Evolutionary conservation across 2,888 invertebrate genomes (phyloP), one percentile per base, ranked within the genome.

Genomic region (Himalopsyche kuldschensis): DNA sequence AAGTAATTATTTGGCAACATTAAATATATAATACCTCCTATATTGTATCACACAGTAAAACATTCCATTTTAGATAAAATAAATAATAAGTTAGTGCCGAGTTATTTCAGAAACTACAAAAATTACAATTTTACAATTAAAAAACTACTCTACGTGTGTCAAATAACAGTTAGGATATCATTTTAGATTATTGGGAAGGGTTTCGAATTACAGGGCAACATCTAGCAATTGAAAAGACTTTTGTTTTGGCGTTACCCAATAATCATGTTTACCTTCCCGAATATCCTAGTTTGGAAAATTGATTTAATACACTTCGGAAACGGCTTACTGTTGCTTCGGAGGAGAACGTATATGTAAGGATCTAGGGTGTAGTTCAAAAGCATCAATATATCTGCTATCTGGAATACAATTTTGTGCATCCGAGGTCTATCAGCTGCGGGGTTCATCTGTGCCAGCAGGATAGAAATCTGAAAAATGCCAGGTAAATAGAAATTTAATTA

Each of bases 331-430:
- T 91, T 91, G 83, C 92, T 91, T 84, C 95, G 92, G 89, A 95
- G 93, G 35, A 96, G 91, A 78, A 97, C 96, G 90, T 97, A 97
- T 81, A 97, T 93, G 87, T 95, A 95, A 1, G 97, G 97, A 90
- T 97, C 95, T 85, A 96, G 92, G 41, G 95, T 94, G 89, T 97
- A 97, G 90, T 97, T 97, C 80, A 96, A 89, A 79, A 96, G 94
- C 91, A 97, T 94, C 83, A 96, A 91, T 82, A 95, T 89, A 89
- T 97, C 96, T 3, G 96, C 95, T 17, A 94, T 87, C 27, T 90
- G 89, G 85, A 93, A 93, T 84, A 94, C 93, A 47, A 91, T 88
- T 47, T 87, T 88, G 32, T 87, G 88, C 86, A 92, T 89, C 75
- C 88, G 88, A 30, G 87, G 83, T 89, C 90, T 89, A 77, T 87